phyloP scores from a whole-genome alignment of 2,888 invertebrate species.

The Pteria penguin region DNA sequence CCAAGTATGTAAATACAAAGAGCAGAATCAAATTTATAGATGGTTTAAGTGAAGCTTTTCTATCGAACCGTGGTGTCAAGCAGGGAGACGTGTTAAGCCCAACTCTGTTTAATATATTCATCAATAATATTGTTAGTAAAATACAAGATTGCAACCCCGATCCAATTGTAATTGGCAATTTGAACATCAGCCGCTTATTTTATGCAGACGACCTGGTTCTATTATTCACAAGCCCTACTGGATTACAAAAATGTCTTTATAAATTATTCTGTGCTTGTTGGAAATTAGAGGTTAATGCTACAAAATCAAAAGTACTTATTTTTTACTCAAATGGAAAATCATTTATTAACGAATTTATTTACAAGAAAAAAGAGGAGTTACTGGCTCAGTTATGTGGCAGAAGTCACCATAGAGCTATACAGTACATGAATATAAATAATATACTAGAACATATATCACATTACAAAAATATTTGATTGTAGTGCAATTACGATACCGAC shows the following conservation, averaged over 20 bases:
- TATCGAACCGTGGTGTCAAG: background rate
- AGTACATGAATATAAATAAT: no score
- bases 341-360: background rate
- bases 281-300: constrained; percentile 14
- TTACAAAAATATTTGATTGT: no score
- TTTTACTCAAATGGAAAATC: constrained; percentile 24
- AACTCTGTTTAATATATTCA: constrained; percentile 22
- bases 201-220: constrained; percentile 30
- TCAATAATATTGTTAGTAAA: constrained; percentile 16
- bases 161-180: background rate
- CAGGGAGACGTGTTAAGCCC: constrained; percentile 19
- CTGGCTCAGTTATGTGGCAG: no score
- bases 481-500: no score
- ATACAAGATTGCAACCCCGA: background rate
- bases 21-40: constrained; percentile 24
- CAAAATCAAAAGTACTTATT: constrained; percentile 26
- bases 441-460: no score
- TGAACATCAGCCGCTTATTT: background rate
- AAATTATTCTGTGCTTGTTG: constrained; percentile 11
- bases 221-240: constrained; percentile 10
- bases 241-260: constrained; percentile 21
- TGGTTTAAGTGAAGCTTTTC: constrained; percentile 1
- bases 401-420: no score
- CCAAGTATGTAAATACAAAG: constrained; percentile 23
- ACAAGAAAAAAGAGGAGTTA: no score